Evolutionary conservation across 2,113 vertebrate species (phyloP).

Genomic region (Scortum barcoo): DNA sequence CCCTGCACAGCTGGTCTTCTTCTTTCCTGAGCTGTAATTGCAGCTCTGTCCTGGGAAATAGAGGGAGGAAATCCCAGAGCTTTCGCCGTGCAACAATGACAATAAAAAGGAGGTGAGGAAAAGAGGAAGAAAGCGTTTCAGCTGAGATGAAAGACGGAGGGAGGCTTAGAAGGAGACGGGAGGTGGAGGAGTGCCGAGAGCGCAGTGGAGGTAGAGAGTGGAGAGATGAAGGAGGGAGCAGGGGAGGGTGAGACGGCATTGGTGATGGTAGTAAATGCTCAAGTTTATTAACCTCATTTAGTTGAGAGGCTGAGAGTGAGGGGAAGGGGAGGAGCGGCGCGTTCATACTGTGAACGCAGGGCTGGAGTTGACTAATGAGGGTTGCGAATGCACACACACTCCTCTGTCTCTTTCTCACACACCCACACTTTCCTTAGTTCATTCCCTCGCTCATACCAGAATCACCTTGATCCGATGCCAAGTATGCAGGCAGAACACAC

Average conservation of each 20-base stretch:
- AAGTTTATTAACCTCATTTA: conserved; percentile 92
- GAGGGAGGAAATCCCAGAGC: conserved; percentile 90
- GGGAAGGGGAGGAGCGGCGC: conserved; percentile 65
- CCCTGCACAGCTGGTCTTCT: conserved; percentile 76
- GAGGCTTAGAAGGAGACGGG: conserved; percentile 75
- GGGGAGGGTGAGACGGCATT: conserved; percentile 57
- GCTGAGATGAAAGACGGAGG: conserved; percentile 83
- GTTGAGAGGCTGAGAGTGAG: conserved; percentile 67
- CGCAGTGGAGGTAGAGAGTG: conserved; percentile 73
- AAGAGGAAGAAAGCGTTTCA: conserved; percentile 83
- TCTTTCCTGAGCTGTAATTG: conserved; percentile 90
- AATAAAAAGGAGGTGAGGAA: conserved; percentile 78
- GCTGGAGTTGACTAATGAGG: conserved; percentile 91
- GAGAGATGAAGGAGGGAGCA: conserved; percentile 76
- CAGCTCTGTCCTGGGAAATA: conserved; percentile 83
- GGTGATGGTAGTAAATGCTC: conserved; percentile 90
- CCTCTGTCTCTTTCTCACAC: conserved; percentile 42
- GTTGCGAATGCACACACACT: conserved; percentile 82
- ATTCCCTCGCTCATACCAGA: conserved; percentile 78
- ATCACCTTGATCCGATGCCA: conserved; percentile 89
- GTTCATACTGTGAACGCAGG: conserved; percentile 86
- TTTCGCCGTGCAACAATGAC: conserved; percentile 87
- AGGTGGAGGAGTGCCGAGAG: conserved; percentile 61
- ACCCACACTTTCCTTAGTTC: conserved; percentile 63
- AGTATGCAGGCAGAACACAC: conserved; percentile 81